These are phyloP conservation scores for Bradypus variegatus DNA, from an alignment of 2,797 vertebrate genomes.

Conservation along the genomic window DNA sequence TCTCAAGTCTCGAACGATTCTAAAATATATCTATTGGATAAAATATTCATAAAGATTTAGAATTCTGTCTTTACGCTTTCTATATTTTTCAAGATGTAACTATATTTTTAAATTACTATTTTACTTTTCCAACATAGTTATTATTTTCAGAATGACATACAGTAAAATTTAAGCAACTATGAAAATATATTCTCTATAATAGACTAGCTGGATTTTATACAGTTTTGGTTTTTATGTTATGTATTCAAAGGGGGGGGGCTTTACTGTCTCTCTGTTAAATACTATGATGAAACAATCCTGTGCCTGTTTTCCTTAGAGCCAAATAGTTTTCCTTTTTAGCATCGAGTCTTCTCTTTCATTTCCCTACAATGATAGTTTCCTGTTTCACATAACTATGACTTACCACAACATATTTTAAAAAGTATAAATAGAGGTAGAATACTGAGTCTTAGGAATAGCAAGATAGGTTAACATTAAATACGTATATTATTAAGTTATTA, in stretches of 20 bases:
- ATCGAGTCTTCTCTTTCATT: background rate
- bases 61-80: background rate
- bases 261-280: background rate
- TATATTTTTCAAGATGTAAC: slow-evolving; percentile 25
- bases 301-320: background rate
- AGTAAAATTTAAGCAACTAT: slow-evolving; percentile 26
- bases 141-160: background rate
- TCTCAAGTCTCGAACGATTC: slow-evolving; percentile 18
- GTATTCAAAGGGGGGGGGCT: background rate
- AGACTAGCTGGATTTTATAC: background rate
- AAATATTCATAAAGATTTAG: background rate
- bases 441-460: background rate
- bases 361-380: background rate
- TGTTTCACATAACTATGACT: background rate
- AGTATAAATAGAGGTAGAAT: background rate
- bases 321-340: background rate
- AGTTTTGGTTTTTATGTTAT: background rate
- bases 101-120: slow-evolving; percentile 8
- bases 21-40: slow-evolving; percentile 18
- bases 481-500: too few species aligned
- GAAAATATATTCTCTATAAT: background rate
- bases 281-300: background rate
- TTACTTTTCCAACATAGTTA: slow-evolving; percentile 17
- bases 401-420: background rate
- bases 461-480: background rate